phyloP scores from a whole-genome alignment of 2,888 invertebrate species.

The Drosophila nigricruria region DNA sequence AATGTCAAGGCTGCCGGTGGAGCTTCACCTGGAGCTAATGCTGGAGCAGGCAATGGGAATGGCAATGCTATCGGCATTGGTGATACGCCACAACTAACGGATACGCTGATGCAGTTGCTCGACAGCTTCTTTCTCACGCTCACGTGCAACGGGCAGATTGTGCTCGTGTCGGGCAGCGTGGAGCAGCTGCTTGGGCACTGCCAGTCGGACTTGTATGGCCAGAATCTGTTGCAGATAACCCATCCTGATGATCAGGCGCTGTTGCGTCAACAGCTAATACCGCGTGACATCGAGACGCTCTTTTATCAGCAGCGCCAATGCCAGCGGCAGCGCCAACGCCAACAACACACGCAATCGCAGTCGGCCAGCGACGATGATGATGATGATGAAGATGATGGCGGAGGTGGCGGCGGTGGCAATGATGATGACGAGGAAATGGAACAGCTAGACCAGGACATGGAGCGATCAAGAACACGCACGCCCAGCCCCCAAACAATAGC shows the following conservation, averaged over 20 bases:
- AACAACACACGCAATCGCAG: slow-evolving; percentile 42
- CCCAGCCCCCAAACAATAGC: slow-evolving; percentile 69
- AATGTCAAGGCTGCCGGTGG: slow-evolving; percentile 37
- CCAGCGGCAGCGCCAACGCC: slow-evolving; percentile 43
- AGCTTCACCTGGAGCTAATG: not conserved
- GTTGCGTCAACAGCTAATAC: slow-evolving; percentile 89
- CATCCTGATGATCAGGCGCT: slow-evolving; percentile 92
- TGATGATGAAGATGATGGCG: slow-evolving; percentile 75
- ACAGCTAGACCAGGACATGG: slow-evolving; percentile 17
- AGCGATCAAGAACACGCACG: slow-evolving; percentile 47
- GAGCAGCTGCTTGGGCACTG: slow-evolving; percentile 94
- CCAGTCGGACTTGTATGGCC: slow-evolving; percentile 93
- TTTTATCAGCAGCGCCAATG: slow-evolving; percentile 72
- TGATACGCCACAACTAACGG: slow-evolving; percentile 86
- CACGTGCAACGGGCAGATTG: slow-evolving; percentile 92
- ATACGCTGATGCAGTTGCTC: slow-evolving; percentile 88
- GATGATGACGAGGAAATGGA: slow-evolving; percentile 9
- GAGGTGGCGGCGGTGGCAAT: not conserved
- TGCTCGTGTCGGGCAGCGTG: slow-evolving; percentile 94
- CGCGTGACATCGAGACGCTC: slow-evolving; percentile 85
- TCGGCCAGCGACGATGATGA: slow-evolving; percentile 85
- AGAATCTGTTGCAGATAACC: slow-evolving; percentile 92
- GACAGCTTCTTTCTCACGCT: slow-evolving; percentile 93
- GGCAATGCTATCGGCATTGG: slow-evolving; percentile 20
- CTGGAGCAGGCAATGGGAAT: not conserved